A percentile compares a stretch with the other conserved stretches of the same genome.
Evolutionary conservation across 1,140 invertebrate species (phyloP).

Genomic region (Euura saliciscinereae): DNA sequence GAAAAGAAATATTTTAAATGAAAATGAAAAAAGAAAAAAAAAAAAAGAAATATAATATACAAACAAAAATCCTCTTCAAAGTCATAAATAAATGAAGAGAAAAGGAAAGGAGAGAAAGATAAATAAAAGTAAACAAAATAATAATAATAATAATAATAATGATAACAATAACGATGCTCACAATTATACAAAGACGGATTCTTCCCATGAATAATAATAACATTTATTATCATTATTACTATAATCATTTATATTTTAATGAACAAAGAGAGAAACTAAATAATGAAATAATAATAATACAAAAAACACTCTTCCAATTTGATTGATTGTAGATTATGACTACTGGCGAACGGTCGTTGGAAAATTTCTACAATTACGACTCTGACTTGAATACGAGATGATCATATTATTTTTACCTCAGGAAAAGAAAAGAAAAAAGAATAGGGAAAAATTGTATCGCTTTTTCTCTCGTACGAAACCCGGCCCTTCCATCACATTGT

Average conservation of each 20-base stretch:
- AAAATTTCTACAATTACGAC: no score
- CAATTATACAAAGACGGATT: constrained; percentile 51
- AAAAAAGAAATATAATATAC: constrained; percentile 17
- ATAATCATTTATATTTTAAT: constrained; percentile 5
- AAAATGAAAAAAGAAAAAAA: constrained; percentile 12
- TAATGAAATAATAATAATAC: constrained; percentile 9
- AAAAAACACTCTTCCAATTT: constrained; percentile 33
- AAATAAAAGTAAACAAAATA: neutral
- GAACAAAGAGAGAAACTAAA: constrained; percentile 22
- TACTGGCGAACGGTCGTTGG: neutral
- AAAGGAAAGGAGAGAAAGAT: constrained; percentile 9
- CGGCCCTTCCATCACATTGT: constrained; percentile 35
- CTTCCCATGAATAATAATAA: constrained; percentile 42
- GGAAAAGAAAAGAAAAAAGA: no score
- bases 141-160: constrained; percentile 12
- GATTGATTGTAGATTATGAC: constrained; percentile 30
- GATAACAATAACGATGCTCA: constrained; percentile 45
- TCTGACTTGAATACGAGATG: no score
- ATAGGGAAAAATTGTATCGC: no score
- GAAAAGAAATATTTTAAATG: neutral
- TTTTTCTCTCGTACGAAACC: constrained; percentile 11
- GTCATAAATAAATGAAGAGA: constrained; percentile 3
- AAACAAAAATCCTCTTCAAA: constrained; percentile 12
- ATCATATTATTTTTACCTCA: no score
- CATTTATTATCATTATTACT: no score